Evolutionary conservation across 2,888 invertebrate species (phyloP).

Genomic region (Caenorhabditis wallacei): DNA sequence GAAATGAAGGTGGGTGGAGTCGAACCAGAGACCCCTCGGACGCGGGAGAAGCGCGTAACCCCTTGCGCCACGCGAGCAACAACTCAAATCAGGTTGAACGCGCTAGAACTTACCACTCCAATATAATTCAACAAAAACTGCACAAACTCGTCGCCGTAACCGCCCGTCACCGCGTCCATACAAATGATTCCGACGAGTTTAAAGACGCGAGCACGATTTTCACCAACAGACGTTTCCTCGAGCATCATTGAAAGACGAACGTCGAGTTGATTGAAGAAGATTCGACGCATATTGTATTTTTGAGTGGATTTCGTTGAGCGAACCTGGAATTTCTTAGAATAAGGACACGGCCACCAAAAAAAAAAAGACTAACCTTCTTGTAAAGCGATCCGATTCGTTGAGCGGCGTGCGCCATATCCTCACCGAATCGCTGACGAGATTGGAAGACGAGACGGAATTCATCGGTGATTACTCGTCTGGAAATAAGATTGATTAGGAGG

Average conservation of each 20-base stretch:
- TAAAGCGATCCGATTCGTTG: background rate
- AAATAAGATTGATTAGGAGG: background rate
- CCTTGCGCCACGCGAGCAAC: too few species aligned
- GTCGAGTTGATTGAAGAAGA: constrained; percentile 17
- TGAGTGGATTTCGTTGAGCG: background rate
- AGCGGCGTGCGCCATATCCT: background rate
- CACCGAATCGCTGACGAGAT: background rate
- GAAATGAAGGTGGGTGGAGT: constrained; percentile 26
- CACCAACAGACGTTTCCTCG: constrained; percentile 36
- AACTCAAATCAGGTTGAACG: too few species aligned
- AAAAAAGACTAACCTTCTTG: background rate
- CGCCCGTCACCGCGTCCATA: background rate
- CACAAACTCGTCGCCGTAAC: background rate
- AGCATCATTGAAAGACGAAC: constrained; percentile 31
- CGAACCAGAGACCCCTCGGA: too few species aligned
- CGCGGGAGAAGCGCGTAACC: too few species aligned
- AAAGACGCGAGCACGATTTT: constrained; percentile 48
- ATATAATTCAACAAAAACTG: constrained; percentile 26
- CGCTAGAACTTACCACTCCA: background rate
- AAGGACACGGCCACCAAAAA: too few species aligned
- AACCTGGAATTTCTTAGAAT: too few species aligned
- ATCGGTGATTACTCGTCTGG: background rate
- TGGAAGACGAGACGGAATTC: background rate
- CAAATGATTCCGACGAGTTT: constrained; percentile 11
- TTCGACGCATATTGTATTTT: background rate